These are phyloP conservation scores for Cepaea hortensis DNA, from an alignment of 2,888 invertebrate genomes.

Conservation along the genomic window DNA sequence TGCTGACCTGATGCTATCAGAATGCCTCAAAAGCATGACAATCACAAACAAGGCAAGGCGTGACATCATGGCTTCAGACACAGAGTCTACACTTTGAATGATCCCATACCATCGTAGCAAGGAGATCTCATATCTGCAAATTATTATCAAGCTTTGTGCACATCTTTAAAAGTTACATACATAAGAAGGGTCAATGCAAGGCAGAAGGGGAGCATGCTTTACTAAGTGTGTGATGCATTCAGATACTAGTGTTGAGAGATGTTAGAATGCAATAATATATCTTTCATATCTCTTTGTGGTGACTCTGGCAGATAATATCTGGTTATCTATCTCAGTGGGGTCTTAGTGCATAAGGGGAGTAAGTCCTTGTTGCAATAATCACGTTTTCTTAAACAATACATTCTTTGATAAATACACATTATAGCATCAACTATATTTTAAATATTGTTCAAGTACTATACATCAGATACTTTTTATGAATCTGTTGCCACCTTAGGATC, in stretches of 20 bases:
- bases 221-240: background rate
- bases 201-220: conserved; percentile 6
- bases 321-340: background rate
- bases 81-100: conserved; percentile 24
- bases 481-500: no score
- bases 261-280: background rate
- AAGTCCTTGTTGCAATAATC: no score
- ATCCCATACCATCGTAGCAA: conserved; percentile 27
- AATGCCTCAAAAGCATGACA: conserved; percentile 22
- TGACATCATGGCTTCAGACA: conserved; percentile 17
- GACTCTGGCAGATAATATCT: background rate
- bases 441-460: no score
- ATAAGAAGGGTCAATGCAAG: conserved; percentile 5
- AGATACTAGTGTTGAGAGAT: background rate
- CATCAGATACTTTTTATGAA: no score
- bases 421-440: no score
- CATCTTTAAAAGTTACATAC: conserved; percentile 13
- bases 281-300: background rate
- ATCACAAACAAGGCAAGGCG: conserved; percentile 40
- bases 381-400: no score
- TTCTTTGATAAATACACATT: no score
- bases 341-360: background rate
- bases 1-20: background rate
- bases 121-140: conserved; percentile 41
- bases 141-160: conserved; percentile 28